phyloP scores from a whole-genome alignment of 2,113 vertebrate species.

The Silurus meridionalis region DNA sequence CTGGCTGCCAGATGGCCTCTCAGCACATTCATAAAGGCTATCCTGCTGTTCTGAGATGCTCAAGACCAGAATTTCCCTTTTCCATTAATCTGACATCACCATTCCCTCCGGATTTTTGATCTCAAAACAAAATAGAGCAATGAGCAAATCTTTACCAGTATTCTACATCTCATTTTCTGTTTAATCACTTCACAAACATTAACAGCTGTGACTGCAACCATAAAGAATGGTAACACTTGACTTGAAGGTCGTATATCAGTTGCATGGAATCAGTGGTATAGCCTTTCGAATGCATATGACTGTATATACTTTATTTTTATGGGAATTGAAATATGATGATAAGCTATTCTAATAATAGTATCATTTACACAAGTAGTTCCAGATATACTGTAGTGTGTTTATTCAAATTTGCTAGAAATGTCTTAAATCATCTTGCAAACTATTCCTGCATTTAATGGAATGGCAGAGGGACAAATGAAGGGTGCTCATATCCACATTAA shows the following conservation, averaged over 20 bases:
- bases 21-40: conserved; percentile 42
- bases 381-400: neutral
- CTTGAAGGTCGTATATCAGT: neutral
- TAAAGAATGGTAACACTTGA: neutral
- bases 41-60: conserved; percentile 28
- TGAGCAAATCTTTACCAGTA: neutral
- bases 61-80: conserved; percentile 5
- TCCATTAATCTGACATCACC: neutral
- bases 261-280: neutral
- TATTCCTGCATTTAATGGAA: neutral
- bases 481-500: neutral
- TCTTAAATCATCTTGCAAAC: neutral
- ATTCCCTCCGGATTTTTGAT: conserved; percentile 5
- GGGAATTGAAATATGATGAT: neutral
- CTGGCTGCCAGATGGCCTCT: conserved; percentile 27
- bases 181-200: conserved; percentile 30
- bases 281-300: neutral
- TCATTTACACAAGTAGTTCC: neutral
- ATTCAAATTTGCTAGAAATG: neutral
- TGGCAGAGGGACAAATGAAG: neutral
- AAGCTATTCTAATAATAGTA: neutral
- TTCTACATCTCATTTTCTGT: conserved; percentile 23
- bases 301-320: neutral
- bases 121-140: neutral
- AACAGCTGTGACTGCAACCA: neutral